Conservation (phyloP, 2,797 vertebrate species). For the Neostethus bicornis region DNA sequence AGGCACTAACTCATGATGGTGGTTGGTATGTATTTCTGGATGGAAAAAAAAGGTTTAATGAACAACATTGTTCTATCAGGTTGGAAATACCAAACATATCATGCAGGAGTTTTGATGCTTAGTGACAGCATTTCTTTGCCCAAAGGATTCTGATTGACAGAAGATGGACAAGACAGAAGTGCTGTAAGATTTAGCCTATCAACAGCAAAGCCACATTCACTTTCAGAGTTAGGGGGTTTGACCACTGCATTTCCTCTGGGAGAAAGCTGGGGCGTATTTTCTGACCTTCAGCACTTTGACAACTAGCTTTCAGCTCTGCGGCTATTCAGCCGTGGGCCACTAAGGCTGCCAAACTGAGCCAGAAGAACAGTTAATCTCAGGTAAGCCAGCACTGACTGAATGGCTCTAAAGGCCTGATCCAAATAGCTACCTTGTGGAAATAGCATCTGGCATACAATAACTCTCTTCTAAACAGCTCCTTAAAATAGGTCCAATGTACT, state of each 20-base stretch:
- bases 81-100: conserved; percentile 3
- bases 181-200: conserved; percentile 44
- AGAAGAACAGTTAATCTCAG: conserved; percentile 82
- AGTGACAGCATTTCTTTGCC: conserved; percentile 1
- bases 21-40: conserved; percentile 8
- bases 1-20: conserved; percentile 16
- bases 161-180: conserved; percentile 31
- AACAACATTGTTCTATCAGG: not conserved
- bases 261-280: conserved; percentile 57
- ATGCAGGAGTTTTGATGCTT: conserved; percentile 1
- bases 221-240: conserved; percentile 41
- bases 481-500: conserved; percentile 67
- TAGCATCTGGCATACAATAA: conserved; percentile 70
- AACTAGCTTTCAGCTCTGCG: conserved; percentile 63
- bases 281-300: conserved; percentile 67
- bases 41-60: not conserved
- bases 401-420: conserved; percentile 65
- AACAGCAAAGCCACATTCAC: conserved; percentile 39
- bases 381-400: conserved; percentile 77
- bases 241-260: conserved; percentile 59
- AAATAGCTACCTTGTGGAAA: conserved; percentile 76
- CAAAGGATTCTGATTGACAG: conserved; percentile 11
- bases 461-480: conserved; percentile 41
- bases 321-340: conserved; percentile 63
- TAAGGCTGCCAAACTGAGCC: conserved; percentile 69